Evolutionary conservation across 2,113 vertebrate genomes (phyloP).

Genomic region (Thalassoma bifasciatum): DNA sequence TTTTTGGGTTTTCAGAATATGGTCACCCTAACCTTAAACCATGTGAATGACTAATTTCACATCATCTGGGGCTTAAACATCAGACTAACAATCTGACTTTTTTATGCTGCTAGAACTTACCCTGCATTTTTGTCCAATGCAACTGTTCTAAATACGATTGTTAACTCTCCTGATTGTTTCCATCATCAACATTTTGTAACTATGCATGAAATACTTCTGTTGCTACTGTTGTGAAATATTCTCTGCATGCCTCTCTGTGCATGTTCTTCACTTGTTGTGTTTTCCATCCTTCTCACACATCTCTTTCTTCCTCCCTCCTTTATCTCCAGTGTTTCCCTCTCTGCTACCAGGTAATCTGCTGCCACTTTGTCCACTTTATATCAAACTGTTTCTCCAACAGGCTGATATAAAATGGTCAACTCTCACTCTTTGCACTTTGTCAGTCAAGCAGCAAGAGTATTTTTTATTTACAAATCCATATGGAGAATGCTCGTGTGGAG

Average conservation of each 20-base stretch:
- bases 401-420: slow-evolving; percentile 19
- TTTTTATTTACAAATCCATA: slow-evolving; percentile 21
- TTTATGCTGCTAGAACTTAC: too few relatives aligned
- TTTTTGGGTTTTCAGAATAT: too few relatives aligned
- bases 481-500: slow-evolving; percentile 18
- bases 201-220: background rate
- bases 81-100: too few relatives aligned
- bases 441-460: slow-evolving; percentile 23
- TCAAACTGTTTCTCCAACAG: slow-evolving; percentile 37
- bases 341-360: slow-evolving; percentile 88
- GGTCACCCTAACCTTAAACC: too few relatives aligned
- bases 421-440: slow-evolving; percentile 31
- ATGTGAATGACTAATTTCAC: background rate
- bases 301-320: slow-evolving; percentile 72
- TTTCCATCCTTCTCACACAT: slow-evolving; percentile 62
- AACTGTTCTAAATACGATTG: slow-evolving; percentile 9
- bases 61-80: background rate
- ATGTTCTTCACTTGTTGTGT: slow-evolving; percentile 55
- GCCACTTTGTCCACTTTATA: slow-evolving; percentile 47
- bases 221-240: slow-evolving; percentile 22
- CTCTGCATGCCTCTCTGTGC: slow-evolving; percentile 49
- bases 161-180: slow-evolving; percentile 43
- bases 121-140: background rate
- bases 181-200: slow-evolving; percentile 61
- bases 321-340: slow-evolving; percentile 89